These are phyloP conservation scores for Ceratina japonica DNA, from an alignment of 1,140 invertebrate species.

Conservation along the genomic window DNA sequence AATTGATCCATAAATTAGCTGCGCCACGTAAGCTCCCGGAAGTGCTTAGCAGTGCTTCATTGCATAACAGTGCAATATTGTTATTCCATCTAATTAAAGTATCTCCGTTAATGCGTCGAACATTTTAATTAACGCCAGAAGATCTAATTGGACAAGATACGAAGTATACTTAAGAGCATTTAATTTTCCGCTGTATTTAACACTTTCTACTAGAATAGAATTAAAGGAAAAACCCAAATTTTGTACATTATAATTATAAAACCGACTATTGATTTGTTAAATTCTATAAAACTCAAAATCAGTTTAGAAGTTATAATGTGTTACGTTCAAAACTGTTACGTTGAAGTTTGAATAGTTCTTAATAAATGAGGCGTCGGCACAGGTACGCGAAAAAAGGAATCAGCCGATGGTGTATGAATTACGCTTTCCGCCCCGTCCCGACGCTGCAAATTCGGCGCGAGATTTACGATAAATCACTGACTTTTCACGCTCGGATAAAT, in stretches of 20 bases:
- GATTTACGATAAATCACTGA: constrained; percentile 24
- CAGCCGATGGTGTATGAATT: background rate
- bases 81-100: background rate
- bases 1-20: constrained; percentile 30
- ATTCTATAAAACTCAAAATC: too few relatives aligned
- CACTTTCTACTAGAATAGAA: too few relatives aligned
- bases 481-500: constrained; percentile 29
- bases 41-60: constrained; percentile 25
- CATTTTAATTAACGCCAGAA: too few relatives aligned
- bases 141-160: too few relatives aligned
- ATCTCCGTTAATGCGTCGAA: background rate
- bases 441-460: constrained; percentile 2
- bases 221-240: too few relatives aligned
- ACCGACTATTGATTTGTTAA: too few relatives aligned
- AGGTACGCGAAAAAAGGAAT: background rate
- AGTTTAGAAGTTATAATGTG: too few relatives aligned
- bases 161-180: too few relatives aligned
- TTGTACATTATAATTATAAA: too few relatives aligned
- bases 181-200: too few relatives aligned
- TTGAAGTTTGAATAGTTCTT: background rate
- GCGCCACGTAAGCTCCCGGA: constrained; percentile 15
- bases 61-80: background rate
- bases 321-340: too few relatives aligned
- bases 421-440: background rate
- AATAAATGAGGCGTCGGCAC: background rate